Evolutionary conservation across 2,113 vertebrate genomes (phyloP).

Genomic region (Vulpes ferrilata): DNA sequence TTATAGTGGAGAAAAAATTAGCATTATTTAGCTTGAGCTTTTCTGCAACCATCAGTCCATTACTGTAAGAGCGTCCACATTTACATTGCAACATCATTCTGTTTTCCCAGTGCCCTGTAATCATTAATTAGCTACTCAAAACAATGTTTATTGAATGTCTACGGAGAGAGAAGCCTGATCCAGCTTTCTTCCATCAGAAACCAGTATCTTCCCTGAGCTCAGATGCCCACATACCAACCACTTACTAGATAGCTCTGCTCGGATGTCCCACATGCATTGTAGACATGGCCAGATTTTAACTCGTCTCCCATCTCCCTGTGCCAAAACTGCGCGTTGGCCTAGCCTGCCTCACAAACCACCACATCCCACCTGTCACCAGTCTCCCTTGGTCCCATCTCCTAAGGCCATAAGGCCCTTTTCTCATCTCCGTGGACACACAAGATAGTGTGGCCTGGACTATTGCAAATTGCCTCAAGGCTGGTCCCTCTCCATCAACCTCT

Average conservation of each 20-base stretch:
- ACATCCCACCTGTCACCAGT: neutral
- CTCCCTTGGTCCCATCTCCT: neutral
- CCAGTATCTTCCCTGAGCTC: neutral
- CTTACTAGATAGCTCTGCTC: neutral
- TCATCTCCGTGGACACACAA: neutral
- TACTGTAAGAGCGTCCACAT: slow-evolving; percentile 28
- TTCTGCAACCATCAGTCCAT: slow-evolving; percentile 29
- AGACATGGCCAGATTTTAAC: neutral
- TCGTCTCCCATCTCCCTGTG: neutral
- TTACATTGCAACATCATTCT: neutral
- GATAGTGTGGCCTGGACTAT: rapidly evolving
- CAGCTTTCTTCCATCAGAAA: neutral
- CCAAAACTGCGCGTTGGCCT: neutral
- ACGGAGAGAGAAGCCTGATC: neutral
- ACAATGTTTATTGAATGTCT: neutral
- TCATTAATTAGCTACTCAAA: slow-evolving; percentile 65
- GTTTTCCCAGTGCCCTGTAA: slow-evolving; percentile 28
- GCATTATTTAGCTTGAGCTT: slow-evolving; percentile 55
- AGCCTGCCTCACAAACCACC: too few species aligned
- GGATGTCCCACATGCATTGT: neutral
- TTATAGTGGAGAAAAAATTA: slow-evolving; percentile 70
- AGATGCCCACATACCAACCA: neutral
- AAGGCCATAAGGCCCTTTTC: neutral
- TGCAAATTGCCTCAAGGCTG: neutral
- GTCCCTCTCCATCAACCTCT: neutral